Conservation (phyloP, 2,113 vertebrate species). For the Clarias macrocephalus region DNA sequence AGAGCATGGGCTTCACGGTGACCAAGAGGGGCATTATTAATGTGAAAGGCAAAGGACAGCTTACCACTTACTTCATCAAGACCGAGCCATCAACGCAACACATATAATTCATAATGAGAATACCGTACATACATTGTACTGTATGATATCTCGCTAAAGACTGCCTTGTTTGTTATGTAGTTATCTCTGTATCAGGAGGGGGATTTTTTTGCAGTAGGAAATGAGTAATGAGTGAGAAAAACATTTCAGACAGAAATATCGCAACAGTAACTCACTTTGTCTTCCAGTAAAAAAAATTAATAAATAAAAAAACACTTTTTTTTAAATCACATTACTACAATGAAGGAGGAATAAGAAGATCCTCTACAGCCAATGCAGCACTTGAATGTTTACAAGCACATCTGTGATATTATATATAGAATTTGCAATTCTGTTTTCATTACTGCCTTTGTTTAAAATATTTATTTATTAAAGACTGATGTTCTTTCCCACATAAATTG, state of each 20-base stretch:
- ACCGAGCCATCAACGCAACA: slow-evolving; percentile 51
- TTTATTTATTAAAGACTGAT: slow-evolving; percentile 35
- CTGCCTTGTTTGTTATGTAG: neutral
- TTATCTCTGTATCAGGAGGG: neutral
- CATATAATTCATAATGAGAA: neutral
- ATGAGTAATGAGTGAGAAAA: neutral
- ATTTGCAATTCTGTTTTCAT: slow-evolving; percentile 7
- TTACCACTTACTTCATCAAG: slow-evolving; percentile 84
- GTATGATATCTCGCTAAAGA: neutral
- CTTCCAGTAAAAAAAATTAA: neutral
- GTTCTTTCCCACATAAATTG: neutral
- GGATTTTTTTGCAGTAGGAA: neutral
- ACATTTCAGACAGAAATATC: neutral
- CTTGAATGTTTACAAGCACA: slow-evolving; percentile 12
- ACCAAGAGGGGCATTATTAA: slow-evolving; percentile 79
- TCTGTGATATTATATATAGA: neutral
- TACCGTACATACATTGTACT: neutral
- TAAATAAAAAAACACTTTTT: no score
- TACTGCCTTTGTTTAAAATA: slow-evolving; percentile 13
- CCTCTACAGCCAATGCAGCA: slow-evolving; percentile 8
- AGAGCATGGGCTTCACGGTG: slow-evolving; percentile 77
- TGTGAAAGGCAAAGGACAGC: slow-evolving; percentile 90
- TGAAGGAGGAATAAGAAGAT: neutral
- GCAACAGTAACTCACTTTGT: neutral
- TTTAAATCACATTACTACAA: neutral